A percentile compares a stretch with the other conserved stretches of the same genome.
Evolutionary conservation across 2,888 invertebrate species (phyloP).

Genomic region (Watsonalla binaria): DNA sequence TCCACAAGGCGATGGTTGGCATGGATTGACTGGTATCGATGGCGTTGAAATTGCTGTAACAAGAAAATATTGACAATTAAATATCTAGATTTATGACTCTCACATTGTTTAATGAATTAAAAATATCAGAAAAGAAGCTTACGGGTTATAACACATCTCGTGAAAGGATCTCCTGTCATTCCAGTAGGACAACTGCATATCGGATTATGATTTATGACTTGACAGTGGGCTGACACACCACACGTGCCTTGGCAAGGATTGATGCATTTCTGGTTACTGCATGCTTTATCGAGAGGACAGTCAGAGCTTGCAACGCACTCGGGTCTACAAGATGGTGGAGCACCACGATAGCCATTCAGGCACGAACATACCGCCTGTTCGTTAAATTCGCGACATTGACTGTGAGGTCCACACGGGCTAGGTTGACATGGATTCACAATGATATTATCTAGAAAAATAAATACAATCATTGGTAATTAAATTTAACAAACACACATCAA

Average conservation of each 20-base stretch:
- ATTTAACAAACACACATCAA: no score
- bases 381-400: conserved; percentile 80
- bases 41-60: conserved; percentile 48
- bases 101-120: not conserved
- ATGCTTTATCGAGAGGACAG: conserved; percentile 84
- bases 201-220: conserved; percentile 87
- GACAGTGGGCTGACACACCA: conserved; percentile 84
- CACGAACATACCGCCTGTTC: conserved; percentile 84
- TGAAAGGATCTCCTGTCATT: conserved; percentile 83
- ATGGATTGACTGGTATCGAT: conserved; percentile 75
- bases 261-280: conserved; percentile 83
- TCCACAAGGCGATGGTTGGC: conserved; percentile 88
- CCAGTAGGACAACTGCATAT: conserved; percentile 83
- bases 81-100: not conserved
- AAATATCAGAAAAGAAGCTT: conserved; percentile 33
- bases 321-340: conserved; percentile 83
- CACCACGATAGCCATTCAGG: conserved; percentile 80
- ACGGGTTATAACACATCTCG: conserved; percentile 77
- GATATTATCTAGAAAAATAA: conserved; percentile 43
- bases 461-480: no score
- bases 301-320: conserved; percentile 86
- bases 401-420: conserved; percentile 81
- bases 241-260: conserved; percentile 89
- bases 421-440: conserved; percentile 80
- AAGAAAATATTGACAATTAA: conserved; percentile 6